Percentiles rank a stretch among this genome's conserved stretches.
Evolutionary conservation across 2,888 invertebrate genomes (phyloP).

Genomic region (Carpatolechia fugitivella): DNA sequence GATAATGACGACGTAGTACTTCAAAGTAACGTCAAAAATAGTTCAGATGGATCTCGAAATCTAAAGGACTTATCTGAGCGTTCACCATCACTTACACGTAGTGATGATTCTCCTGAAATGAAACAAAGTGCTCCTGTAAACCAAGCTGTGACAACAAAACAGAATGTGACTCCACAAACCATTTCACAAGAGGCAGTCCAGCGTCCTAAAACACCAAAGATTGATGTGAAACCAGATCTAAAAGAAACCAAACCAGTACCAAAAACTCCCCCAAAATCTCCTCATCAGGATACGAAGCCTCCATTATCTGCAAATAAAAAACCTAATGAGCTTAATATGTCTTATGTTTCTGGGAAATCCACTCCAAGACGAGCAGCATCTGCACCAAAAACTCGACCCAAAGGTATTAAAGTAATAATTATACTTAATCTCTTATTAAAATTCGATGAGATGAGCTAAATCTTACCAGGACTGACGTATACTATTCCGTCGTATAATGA

Average conservation of each 20-base stretch:
- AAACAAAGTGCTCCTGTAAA: constrained; percentile 48
- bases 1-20: constrained; percentile 70
- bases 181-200: constrained; percentile 48
- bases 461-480: constrained; percentile 8
- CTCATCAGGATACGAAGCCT: constrained; percentile 48
- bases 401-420: constrained; percentile 52
- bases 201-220: constrained; percentile 64
- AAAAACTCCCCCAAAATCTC: constrained; percentile 52
- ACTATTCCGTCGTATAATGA: too few relatives aligned
- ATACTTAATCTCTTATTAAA: background rate
- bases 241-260: constrained; percentile 40
- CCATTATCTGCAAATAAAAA: constrained; percentile 53
- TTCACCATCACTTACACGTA: constrained; percentile 70
- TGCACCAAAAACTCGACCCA: constrained; percentile 63
- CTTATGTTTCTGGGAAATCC: constrained; percentile 55
- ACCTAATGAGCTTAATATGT: constrained; percentile 60
- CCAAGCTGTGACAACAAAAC: constrained; percentile 42
- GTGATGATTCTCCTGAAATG: constrained; percentile 73
- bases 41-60: constrained; percentile 35
- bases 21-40: constrained; percentile 53
- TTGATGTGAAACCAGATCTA: constrained; percentile 44
- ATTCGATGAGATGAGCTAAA: constrained; percentile 55
- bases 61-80: constrained; percentile 61
- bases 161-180: constrained; percentile 33
- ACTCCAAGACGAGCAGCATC: constrained; percentile 66